A percentile compares a stretch with the other conserved stretches of the same genome.
These are phyloP conservation scores for Xenopus laevis DNA, from an alignment of 2,113 vertebrate species.

Conservation along the genomic window DNA sequence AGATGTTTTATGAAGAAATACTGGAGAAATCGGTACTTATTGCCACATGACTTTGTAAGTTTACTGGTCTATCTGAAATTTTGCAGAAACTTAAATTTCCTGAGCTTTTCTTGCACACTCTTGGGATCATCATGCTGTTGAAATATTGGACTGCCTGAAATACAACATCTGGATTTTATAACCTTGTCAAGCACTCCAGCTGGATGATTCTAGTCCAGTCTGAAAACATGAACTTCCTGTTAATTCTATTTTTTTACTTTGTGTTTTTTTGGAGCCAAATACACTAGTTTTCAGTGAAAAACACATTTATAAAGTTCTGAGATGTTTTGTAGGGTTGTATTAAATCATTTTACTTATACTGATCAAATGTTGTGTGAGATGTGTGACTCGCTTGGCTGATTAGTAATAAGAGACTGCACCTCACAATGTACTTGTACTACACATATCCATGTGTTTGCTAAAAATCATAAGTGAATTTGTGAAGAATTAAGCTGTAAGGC, in stretches of 20 bases:
- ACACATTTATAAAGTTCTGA: constrained; percentile 16
- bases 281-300: constrained; percentile 24
- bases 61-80: constrained; percentile 34
- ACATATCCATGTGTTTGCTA: too few species aligned
- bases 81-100: constrained; percentile 31
- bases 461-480: too few species aligned
- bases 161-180: constrained; percentile 42
- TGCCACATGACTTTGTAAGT: constrained; percentile 2
- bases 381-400: too few species aligned
- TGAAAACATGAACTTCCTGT: constrained; percentile 35
- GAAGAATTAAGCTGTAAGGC: too few species aligned
- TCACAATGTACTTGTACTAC: too few species aligned
- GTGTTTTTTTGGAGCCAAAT: constrained; percentile 15
- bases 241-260: constrained; percentile 3
- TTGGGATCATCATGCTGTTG: constrained; percentile 27
- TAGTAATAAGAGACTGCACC: too few species aligned
- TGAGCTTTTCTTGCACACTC: constrained; percentile 18
- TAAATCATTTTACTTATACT: constrained; percentile 1
- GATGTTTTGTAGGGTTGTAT: constrained; percentile 6
- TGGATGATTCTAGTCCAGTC: constrained; percentile 21
- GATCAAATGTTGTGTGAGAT: too few species aligned
- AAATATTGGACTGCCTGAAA: constrained; percentile 29
- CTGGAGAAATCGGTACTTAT: background rate
- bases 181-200: constrained; percentile 38
- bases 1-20: background rate